A percentile compares a stretch with the other conserved stretches of the same genome.
phyloP scores from a whole-genome alignment of 2,797 vertebrate genomes.

The Falco naumanni region DNA sequence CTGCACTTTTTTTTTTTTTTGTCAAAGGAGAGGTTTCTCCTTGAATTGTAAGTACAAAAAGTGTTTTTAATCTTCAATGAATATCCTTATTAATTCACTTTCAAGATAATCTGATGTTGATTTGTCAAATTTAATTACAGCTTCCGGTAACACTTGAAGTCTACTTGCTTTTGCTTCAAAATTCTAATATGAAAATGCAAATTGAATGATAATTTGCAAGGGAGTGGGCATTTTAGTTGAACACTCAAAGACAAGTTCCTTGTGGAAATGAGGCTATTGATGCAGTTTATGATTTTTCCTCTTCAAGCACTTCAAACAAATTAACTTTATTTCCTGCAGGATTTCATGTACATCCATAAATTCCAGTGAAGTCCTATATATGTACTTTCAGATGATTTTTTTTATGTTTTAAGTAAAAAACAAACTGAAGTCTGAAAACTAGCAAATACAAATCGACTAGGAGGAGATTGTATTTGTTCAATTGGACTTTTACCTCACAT shows the following conservation, averaged over 20 bases:
- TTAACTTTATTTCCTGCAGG: slow-evolving; percentile 87
- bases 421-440: not conserved
- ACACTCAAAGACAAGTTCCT: slow-evolving; percentile 93
- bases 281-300: slow-evolving; percentile 82
- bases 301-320: slow-evolving; percentile 88
- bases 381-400: slow-evolving; percentile 33
- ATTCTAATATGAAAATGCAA: slow-evolving; percentile 99
- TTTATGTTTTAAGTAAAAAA: slow-evolving; percentile 23
- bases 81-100: slow-evolving; percentile 96
- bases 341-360: slow-evolving; percentile 74
- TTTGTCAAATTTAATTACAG: slow-evolving; percentile 99
- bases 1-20: slow-evolving; percentile 77
- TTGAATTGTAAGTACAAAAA: slow-evolving; percentile 83
- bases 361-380: slow-evolving; percentile 65
- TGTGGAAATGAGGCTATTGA: slow-evolving; percentile 89
- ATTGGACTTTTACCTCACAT: slow-evolving; percentile 26
- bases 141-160: slow-evolving; percentile 98
- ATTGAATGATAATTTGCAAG: slow-evolving; percentile 93
- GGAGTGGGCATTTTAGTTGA: slow-evolving; percentile 97
- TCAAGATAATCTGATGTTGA: slow-evolving; percentile 99
- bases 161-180: slow-evolving; percentile 94
- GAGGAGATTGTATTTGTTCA: not conserved
- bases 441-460: not conserved
- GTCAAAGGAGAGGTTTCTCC: slow-evolving; percentile 81
- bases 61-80: slow-evolving; percentile 84